These are phyloP conservation scores for Crenichthys baileyi DNA, from an alignment of 2,797 vertebrate species.

Conservation along the genomic window DNA sequence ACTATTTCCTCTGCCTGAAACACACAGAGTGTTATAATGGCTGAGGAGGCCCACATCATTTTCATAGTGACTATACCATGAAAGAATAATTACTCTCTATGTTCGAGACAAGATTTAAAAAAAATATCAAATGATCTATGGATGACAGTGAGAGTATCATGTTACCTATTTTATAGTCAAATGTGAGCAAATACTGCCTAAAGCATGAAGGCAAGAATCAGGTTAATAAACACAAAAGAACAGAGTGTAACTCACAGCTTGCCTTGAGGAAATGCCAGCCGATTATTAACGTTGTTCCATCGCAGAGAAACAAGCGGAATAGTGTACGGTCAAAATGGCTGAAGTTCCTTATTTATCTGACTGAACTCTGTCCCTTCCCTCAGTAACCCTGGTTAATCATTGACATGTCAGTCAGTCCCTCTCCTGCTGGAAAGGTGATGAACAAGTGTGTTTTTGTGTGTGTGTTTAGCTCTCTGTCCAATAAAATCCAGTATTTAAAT, in stretches of 20 bases:
- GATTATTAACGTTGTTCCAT: conserved; percentile 31
- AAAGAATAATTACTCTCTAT: not conserved
- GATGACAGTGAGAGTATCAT: not conserved
- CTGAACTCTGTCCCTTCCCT: conserved; percentile 62
- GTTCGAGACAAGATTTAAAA: not conserved
- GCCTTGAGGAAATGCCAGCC: not conserved
- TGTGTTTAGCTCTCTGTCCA: not conserved
- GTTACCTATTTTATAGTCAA: conserved; percentile 1
- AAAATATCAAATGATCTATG: not conserved
- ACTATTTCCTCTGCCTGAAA: conserved; percentile 31
- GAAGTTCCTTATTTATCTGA: conserved; percentile 38
- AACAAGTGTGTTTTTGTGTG: conserved; percentile 9
- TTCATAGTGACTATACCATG: not conserved
- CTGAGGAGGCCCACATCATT: not conserved
- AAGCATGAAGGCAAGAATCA: not conserved
- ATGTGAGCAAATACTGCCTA: not conserved
- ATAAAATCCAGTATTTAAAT: conserved; percentile 10
- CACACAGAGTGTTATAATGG: not conserved
- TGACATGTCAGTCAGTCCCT: conserved; percentile 50
- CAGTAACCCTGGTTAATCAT: conserved; percentile 73
- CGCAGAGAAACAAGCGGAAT: conserved; percentile 8
- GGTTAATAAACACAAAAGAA: not conserved
- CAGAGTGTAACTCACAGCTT: conserved; percentile 37
- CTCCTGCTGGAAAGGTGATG: conserved; percentile 13
- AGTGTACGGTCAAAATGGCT: conserved; percentile 65